These are phyloP conservation scores for Clarias fuscus DNA, from an alignment of 2,797 vertebrate species.

Conservation along the genomic window DNA sequence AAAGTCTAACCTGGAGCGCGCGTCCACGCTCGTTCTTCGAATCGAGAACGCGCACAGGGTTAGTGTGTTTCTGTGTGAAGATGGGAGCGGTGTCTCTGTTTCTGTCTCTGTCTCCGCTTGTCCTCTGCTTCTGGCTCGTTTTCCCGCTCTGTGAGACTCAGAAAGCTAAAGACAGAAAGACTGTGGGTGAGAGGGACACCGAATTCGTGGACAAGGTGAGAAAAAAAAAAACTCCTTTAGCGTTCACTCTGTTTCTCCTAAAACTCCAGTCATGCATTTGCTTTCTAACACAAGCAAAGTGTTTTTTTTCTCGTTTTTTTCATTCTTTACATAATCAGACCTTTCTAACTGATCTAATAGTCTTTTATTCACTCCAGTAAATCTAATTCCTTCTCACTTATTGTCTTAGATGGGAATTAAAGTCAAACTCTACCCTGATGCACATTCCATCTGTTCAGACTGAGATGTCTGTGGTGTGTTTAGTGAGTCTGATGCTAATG, in stretches of 20 bases:
- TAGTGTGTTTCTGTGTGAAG: not conserved
- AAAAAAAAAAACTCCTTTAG: not conserved
- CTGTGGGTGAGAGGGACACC: conserved; percentile 44
- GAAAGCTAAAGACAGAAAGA: conserved; percentile 46
- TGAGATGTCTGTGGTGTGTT: not conserved
- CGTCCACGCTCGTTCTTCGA: not conserved
- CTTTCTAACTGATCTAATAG: not conserved
- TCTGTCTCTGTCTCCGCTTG: conserved; percentile 17
- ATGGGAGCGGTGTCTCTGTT: conserved; percentile 35
- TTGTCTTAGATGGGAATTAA: not conserved
- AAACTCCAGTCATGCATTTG: not conserved
- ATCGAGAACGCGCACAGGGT: conserved; percentile 10
- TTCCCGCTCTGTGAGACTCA: conserved; percentile 44
- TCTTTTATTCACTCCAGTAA: not conserved
- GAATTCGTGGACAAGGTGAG: conserved; percentile 56
- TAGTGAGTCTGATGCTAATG: not conserved
- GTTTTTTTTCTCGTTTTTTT: not conserved
- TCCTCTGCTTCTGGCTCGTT: conserved; percentile 41
- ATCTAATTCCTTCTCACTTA: not conserved
- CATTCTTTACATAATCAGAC: not conserved
- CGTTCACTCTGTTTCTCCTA: not conserved
- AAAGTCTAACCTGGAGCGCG: not conserved
- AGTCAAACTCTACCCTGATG: not conserved
- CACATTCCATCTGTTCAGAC: not conserved
- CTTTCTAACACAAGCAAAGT: too few relatives aligned